Evolutionary conservation across 2,888 invertebrate species (phyloP).

Genomic region (Abrostola triplasia): DNA sequence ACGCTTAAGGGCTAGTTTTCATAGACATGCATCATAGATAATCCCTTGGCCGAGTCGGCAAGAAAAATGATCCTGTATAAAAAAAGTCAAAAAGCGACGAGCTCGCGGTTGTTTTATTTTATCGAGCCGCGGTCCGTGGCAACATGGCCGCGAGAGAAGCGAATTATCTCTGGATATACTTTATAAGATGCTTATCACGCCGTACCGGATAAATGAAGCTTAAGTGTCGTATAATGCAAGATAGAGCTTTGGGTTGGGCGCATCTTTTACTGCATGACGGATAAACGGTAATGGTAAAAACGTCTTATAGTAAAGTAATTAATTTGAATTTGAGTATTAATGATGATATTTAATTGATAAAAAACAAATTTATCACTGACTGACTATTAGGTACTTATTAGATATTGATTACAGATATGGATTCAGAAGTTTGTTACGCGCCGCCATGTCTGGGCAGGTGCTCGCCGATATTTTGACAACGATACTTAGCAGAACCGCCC

Average conservation of each 20-base stretch:
- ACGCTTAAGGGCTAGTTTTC: conserved; percentile 63
- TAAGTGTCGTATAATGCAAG: conserved; percentile 59
- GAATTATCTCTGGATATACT: conserved; percentile 81
- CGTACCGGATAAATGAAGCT: conserved; percentile 55
- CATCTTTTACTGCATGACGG: conserved; percentile 24
- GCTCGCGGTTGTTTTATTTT: conserved; percentile 86
- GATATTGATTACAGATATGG: conserved; percentile 24
- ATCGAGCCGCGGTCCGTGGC: conserved; percentile 76
- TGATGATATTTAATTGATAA: not conserved
- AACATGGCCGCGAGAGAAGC: conserved; percentile 85
- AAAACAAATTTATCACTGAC: not conserved
- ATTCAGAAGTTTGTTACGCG: conserved; percentile 75
- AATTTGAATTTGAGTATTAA: conserved; percentile 3
- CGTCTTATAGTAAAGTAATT: conserved; percentile 4
- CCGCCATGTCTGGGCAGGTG: conserved; percentile 85
- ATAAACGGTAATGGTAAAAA: conserved; percentile 13
- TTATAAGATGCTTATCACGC: conserved; percentile 72
- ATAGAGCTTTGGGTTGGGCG: conserved; percentile 42
- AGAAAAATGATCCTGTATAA: conserved; percentile 88
- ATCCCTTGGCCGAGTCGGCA: conserved; percentile 80
- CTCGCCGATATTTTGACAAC: conserved; percentile 85
- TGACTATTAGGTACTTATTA: too few species aligned
- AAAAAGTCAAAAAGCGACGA: conserved; percentile 81
- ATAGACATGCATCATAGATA: conserved; percentile 60
- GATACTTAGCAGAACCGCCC: conserved; percentile 86